Conservation (phyloP, 2,888 invertebrate species). For the Odontocolon sp. region DNA sequence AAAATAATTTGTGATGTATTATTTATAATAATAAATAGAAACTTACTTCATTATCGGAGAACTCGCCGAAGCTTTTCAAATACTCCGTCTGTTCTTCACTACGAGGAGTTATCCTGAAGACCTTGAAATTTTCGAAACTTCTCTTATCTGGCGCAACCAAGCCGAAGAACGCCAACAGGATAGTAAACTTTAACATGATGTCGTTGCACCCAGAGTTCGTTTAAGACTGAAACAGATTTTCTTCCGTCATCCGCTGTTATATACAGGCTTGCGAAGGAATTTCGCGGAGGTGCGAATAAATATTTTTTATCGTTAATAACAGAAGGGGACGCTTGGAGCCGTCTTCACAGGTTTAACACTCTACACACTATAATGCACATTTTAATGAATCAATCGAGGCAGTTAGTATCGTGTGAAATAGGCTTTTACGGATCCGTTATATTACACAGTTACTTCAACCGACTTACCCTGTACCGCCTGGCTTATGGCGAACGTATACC, state of each 20-base stretch:
- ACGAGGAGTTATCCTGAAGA: conserved; percentile 83
- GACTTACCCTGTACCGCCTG: conserved; percentile 49
- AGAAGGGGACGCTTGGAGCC: conserved; percentile 5
- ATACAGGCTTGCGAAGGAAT: neutral
- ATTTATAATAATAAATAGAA: neutral
- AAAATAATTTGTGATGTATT: neutral
- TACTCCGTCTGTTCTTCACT: conserved; percentile 81
- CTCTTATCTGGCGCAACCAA: conserved; percentile 65
- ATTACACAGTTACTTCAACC: neutral
- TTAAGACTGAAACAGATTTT: conserved; percentile 34
- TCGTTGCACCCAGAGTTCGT: conserved; percentile 27
- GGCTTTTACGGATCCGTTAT: neutral
- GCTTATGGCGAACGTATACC: conserved; percentile 38
- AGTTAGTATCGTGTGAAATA: conserved; percentile 48
- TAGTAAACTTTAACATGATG: conserved; percentile 66
- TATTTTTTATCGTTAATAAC: conserved; percentile 9
- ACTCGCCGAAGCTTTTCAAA: conserved; percentile 73
- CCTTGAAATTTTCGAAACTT: conserved; percentile 83
- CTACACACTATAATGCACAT: conserved; percentile 20
- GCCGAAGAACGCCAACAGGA: conserved; percentile 63
- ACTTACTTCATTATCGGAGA: conserved; percentile 63
- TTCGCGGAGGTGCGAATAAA: conserved; percentile 27
- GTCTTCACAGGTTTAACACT: neutral
- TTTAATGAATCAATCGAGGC: conserved; percentile 12
- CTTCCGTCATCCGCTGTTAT: neutral